These are phyloP conservation scores for Liolophura sinensis DNA, from an alignment of 1,140 invertebrate species.

Conservation along the genomic window DNA sequence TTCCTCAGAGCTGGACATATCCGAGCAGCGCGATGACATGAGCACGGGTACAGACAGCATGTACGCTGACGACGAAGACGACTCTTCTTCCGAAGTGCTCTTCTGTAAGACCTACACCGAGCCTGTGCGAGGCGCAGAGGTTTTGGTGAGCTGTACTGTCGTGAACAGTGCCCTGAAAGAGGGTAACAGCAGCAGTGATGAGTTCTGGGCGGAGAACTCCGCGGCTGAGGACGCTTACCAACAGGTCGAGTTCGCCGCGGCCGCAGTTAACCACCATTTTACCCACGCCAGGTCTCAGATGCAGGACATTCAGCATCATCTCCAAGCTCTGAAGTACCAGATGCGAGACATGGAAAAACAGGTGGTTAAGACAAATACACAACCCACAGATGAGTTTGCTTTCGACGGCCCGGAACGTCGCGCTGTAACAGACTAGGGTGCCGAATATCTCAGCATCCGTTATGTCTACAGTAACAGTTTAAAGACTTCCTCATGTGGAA, in stretches of 20 bases:
- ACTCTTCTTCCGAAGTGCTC: conserved; percentile 30
- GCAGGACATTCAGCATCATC: conserved; percentile 43
- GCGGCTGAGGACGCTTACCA: conserved; percentile 31
- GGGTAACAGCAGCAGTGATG: conserved; percentile 24
- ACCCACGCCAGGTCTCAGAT: conserved; percentile 41
- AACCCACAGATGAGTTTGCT: no score
- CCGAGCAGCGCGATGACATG: conserved; percentile 35
- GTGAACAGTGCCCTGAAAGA: conserved; percentile 29
- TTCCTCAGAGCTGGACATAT: conserved; percentile 45
- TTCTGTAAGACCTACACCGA: conserved; percentile 36
- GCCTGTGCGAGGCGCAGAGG: conserved; percentile 21
- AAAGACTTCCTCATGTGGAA: no score
- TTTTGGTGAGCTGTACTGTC: conserved; percentile 37
- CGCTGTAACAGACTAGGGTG: no score
- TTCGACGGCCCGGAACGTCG: no score
- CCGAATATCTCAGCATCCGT: no score
- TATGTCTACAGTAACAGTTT: no score
- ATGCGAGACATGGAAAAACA: conserved; percentile 18
- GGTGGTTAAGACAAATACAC: no score
- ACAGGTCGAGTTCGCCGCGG: conserved; percentile 27
- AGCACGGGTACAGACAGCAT: conserved; percentile 34
- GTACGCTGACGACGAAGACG: conserved; percentile 45
- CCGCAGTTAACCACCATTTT: conserved; percentile 34
- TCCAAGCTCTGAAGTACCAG: conserved; percentile 37
- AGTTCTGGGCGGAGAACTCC: conserved; percentile 26